Conservation (phyloP, 2,888 invertebrate genomes). For the Trileptium ribeirensis region DNA sequence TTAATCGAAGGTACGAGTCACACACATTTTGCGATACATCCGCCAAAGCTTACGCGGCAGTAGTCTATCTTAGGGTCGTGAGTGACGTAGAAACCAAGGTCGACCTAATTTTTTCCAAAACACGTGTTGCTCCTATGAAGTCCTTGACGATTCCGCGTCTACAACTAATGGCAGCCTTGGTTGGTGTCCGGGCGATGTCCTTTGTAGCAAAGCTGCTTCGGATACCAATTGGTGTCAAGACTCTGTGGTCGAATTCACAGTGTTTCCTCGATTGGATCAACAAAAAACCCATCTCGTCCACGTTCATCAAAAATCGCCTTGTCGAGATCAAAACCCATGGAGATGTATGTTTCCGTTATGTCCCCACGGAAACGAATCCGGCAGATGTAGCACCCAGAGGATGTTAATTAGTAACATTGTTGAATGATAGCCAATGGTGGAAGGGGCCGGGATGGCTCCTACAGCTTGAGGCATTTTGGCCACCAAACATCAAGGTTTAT, state of each 20-base stretch:
- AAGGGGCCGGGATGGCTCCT: too few relatives aligned
- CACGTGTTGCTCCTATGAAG: conserved; percentile 39
- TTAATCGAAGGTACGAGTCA: conserved; percentile 21
- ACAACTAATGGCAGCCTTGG: not conserved
- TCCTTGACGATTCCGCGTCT: conserved; percentile 35
- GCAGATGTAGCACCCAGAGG: conserved; percentile 39
- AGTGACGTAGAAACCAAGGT: not conserved
- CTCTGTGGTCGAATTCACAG: conserved; percentile 34
- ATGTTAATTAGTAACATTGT: too few relatives aligned
- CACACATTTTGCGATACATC: conserved; percentile 40
- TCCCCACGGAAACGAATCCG: conserved; percentile 39
- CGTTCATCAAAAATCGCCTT: conserved; percentile 39
- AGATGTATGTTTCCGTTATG: conserved; percentile 38
- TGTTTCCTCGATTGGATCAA: conserved; percentile 37
- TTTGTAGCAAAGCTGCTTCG: too few relatives aligned
- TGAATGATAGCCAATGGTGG: too few relatives aligned
- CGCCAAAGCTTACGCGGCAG: conserved; percentile 34
- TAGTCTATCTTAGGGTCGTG: conserved; percentile 30
- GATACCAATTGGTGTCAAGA: not conserved
- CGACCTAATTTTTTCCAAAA: conserved; percentile 29
- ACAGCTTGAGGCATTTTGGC: too few relatives aligned
- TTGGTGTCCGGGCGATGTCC: conserved; percentile 21
- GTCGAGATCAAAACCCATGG: conserved; percentile 34
- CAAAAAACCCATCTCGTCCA: not conserved
- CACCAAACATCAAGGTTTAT: too few relatives aligned